phyloP scores from a whole-genome alignment of 2,797 vertebrate genomes.

The Pseudomugil tenellus region DNA sequence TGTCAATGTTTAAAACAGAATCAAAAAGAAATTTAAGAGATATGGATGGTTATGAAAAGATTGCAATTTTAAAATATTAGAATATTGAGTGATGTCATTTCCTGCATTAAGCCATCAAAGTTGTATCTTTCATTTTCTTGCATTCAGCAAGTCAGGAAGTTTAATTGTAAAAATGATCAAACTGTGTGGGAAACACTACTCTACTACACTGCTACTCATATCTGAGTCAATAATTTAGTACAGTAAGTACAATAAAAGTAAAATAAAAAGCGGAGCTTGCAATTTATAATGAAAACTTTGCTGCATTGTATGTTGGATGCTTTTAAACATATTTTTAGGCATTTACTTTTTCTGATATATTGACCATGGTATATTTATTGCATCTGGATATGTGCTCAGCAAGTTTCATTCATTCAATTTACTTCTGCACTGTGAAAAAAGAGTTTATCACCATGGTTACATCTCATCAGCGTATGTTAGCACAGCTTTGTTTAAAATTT shows the following conservation, averaged over 20 bases:
- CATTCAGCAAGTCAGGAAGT: slow-evolving; percentile 8
- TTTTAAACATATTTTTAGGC: slow-evolving; percentile 18
- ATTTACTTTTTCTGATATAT: slow-evolving; percentile 10
- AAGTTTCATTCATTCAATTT: slow-evolving; percentile 14
- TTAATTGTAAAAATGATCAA: neutral
- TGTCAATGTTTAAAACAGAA: slow-evolving; percentile 3
- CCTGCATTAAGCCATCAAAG: no score
- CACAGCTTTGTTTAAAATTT: slow-evolving; percentile 33
- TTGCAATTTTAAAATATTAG: slow-evolving; percentile 1
- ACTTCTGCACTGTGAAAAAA: slow-evolving; percentile 10
- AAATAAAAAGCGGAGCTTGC: slow-evolving; percentile 1
- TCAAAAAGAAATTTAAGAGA: slow-evolving; percentile 4
- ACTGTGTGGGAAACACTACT: neutral
- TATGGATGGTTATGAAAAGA: neutral
- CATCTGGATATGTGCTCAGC: slow-evolving; percentile 19
- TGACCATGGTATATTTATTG: slow-evolving; percentile 3
- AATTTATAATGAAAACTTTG: slow-evolving; percentile 19
- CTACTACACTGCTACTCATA: neutral
- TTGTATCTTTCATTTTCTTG: neutral
- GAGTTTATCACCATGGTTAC: slow-evolving; percentile 39
- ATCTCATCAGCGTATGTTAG: slow-evolving; percentile 34
- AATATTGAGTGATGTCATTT: no score
- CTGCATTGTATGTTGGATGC: slow-evolving; percentile 15
- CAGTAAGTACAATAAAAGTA: slow-evolving; percentile 5
- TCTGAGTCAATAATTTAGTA: neutral